A percentile compares a stretch with the other conserved stretches of the same genome.
Conservation (phyloP, 2,113 vertebrate species). For the Melierax canorus region DNA sequence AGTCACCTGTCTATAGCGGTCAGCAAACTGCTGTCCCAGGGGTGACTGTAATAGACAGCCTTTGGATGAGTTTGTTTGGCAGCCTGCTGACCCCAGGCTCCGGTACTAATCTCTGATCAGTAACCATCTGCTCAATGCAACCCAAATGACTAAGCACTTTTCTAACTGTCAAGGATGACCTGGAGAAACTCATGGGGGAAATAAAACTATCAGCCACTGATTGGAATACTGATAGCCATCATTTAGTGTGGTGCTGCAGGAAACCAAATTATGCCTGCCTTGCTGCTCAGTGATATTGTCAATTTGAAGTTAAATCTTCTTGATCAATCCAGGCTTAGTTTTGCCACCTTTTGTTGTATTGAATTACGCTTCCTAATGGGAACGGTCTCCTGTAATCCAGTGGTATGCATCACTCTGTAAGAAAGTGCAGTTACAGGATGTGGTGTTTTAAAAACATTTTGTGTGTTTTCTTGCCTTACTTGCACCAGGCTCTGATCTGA, state of each 20-base stretch:
- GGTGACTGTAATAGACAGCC: background rate
- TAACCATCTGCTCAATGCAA: conserved; percentile 75
- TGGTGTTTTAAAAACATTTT: background rate
- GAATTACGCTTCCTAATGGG: conserved; percentile 35
- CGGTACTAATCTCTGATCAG: conserved; percentile 74
- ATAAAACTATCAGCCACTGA: conserved; percentile 66
- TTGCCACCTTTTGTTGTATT: conserved; percentile 51
- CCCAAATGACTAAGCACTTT: conserved; percentile 48
- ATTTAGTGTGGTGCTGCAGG: conserved; percentile 52
- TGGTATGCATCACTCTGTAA: background rate
- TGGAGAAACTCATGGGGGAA: conserved; percentile 70
- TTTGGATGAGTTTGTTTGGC: conserved; percentile 11
- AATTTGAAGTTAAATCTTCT: conserved; percentile 43
- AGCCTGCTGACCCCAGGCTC: conserved; percentile 63
- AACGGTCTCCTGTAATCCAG: background rate
- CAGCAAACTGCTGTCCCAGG: background rate
- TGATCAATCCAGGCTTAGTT: conserved; percentile 40
- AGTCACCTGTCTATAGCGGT: conserved; percentile 40
- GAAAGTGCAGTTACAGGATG: background rate
- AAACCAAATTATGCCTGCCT: conserved; percentile 64
- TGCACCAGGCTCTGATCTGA: background rate
- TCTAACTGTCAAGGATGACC: conserved; percentile 61
- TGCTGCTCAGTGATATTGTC: conserved; percentile 5
- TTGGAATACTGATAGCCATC: conserved; percentile 65
- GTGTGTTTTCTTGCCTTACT: background rate